Conservation (phyloP, 2,888 invertebrate genomes). For the Norana najaformis region DNA sequence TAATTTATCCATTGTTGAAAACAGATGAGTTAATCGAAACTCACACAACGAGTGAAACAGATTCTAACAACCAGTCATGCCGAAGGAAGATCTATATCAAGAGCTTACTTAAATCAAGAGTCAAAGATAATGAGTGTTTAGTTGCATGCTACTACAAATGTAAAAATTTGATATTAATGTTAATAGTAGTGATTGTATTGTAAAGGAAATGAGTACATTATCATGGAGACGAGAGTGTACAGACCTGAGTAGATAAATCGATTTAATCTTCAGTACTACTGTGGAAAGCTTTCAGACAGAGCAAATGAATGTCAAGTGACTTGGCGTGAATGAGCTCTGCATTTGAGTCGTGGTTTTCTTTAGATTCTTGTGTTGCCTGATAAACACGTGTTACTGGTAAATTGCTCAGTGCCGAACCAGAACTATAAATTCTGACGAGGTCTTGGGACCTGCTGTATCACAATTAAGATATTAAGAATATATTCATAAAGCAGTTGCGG, state of each 20-base stretch:
- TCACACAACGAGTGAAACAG: too few relatives aligned
- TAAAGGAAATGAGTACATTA: background rate
- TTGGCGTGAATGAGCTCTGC: background rate
- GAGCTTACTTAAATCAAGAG: too few relatives aligned
- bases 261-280: background rate
- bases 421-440: background rate
- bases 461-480: background rate
- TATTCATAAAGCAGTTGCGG: background rate
- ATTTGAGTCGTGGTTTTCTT: background rate
- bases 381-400: background rate
- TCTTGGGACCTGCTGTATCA: background rate
- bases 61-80: too few relatives aligned
- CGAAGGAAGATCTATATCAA: too few relatives aligned
- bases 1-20: too few relatives aligned
- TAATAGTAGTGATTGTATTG: too few relatives aligned
- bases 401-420: background rate
- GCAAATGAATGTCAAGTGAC: background rate
- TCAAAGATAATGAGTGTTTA: background rate
- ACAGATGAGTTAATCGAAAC: too few relatives aligned
- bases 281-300: conserved; percentile 2
- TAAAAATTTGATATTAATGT: background rate
- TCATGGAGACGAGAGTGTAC: background rate
- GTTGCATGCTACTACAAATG: too few relatives aligned
- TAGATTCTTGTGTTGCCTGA: background rate
- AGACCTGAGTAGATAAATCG: conserved; percentile 3